phyloP scores from a whole-genome alignment of 2,888 invertebrate genomes.

The Dynastes maya region DNA sequence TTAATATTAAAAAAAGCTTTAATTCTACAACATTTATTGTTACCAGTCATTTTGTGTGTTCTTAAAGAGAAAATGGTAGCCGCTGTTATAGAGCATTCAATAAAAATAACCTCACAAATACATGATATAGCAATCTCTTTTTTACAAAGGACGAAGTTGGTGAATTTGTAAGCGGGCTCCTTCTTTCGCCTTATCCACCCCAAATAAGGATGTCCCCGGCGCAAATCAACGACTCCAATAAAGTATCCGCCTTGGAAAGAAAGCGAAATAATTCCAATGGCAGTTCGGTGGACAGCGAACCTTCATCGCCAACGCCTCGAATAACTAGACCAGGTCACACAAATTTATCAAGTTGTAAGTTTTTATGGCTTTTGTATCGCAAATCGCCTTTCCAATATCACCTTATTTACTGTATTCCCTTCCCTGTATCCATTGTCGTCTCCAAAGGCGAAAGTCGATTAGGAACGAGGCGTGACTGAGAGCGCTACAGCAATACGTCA shows the following conservation, averaged over 20 bases:
- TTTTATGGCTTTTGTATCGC: slow-evolving; percentile 25
- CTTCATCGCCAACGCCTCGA: slow-evolving; percentile 71
- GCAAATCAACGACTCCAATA: slow-evolving; percentile 61
- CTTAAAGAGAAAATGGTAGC: no score
- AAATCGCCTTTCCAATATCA: slow-evolving; percentile 49
- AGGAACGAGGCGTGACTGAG: no score
- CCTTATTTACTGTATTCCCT: slow-evolving; percentile 10
- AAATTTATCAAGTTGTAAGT: slow-evolving; percentile 46
- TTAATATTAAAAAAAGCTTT: no score
- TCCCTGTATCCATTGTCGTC: no score
- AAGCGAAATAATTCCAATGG: slow-evolving; percentile 73
- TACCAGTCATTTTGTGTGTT: no score
- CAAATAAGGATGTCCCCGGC: slow-evolving; percentile 69
- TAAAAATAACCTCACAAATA: no score
- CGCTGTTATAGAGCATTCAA: no score
- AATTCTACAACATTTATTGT: no score
- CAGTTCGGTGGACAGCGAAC: slow-evolving; percentile 71
- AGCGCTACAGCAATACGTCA: no score
- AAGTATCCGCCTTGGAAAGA: slow-evolving; percentile 65
- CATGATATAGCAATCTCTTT: no score
- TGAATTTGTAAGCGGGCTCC: slow-evolving; percentile 76
- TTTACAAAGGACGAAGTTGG: slow-evolving; percentile 75
- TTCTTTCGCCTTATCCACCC: slow-evolving; percentile 75
- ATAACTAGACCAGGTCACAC: slow-evolving; percentile 67
- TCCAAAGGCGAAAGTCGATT: no score